Evolutionary conservation across 2,888 invertebrate genomes (phyloP).

Genomic region (Iselma pallidipennis): DNA sequence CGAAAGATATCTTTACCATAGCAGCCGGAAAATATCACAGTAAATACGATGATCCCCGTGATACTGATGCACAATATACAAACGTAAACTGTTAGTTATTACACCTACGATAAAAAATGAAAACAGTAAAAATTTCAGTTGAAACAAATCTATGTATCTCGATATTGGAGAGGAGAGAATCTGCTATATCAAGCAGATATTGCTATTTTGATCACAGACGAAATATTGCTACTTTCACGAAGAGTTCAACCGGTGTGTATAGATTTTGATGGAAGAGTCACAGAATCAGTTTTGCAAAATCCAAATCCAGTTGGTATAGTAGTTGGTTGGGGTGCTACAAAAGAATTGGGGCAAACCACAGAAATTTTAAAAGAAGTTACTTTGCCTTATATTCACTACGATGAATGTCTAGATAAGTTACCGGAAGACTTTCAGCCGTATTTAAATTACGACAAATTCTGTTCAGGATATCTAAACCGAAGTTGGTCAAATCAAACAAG

Average conservation of each 20-base stretch:
- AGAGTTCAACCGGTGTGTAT: conserved; percentile 14
- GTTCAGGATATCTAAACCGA: conserved; percentile 39
- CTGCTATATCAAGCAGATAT: conserved; percentile 3
- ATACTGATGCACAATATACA: background rate
- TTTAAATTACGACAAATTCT: conserved; percentile 41
- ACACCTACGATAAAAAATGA: no score
- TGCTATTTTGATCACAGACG: conserved; percentile 11
- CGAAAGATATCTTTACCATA: conserved; percentile 4
- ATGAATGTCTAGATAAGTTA: conserved; percentile 31
- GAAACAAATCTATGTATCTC: conserved; percentile 1
- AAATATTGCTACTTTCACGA: conserved; percentile 2
- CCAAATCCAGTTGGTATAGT: conserved; percentile 6
- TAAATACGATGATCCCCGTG: conserved; percentile 3
- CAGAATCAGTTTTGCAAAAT: background rate
- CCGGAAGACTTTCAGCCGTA: conserved; percentile 28
- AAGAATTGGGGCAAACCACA: conserved; percentile 12
- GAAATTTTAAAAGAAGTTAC: conserved; percentile 34
- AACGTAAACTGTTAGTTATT: background rate
- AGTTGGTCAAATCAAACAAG: background rate
- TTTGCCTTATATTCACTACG: conserved; percentile 33
- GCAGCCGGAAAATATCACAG: conserved; percentile 12
- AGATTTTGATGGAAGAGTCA: background rate
- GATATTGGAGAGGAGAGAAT: conserved; percentile 1
- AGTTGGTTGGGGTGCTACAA: conserved; percentile 31
- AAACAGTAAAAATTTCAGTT: conserved; percentile 6